phyloP scores from a whole-genome alignment of 2,888 invertebrate species.

The Quadriops clusia region DNA sequence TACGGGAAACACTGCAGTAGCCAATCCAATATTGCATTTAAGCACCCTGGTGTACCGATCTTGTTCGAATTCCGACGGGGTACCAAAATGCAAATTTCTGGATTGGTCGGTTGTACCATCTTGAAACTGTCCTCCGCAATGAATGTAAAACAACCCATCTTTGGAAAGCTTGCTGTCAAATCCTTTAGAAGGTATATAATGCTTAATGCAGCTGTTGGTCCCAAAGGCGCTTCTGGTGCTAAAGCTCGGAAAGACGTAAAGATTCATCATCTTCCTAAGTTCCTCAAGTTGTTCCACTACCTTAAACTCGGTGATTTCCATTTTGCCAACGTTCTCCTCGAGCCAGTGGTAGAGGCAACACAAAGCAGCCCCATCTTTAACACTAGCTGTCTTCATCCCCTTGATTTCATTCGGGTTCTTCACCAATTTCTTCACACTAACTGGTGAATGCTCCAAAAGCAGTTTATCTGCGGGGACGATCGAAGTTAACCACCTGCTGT shows the following conservation, averaged over 20 bases:
- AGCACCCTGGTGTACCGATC: conserved; percentile 79
- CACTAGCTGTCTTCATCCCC: conserved; percentile 75
- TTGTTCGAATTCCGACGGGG: conserved; percentile 57
- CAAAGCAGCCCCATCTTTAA: conserved; percentile 81
- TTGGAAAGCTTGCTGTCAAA: no score
- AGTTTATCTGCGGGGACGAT: conserved; percentile 46
- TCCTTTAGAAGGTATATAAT: no score
- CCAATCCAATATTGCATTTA: conserved; percentile 60
- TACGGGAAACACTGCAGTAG: conserved; percentile 57
- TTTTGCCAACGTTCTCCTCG: no score
- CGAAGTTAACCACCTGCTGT: no score
- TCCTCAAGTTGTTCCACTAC: no score
- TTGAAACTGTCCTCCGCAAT: no score
- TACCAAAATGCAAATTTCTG: conserved; percentile 78
- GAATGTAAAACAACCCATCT: no score
- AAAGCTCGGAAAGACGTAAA: no score
- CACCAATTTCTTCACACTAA: conserved; percentile 73
- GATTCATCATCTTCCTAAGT: no score
- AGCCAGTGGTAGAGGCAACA: conserved; percentile 73
- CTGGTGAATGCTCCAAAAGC: conserved; percentile 60
- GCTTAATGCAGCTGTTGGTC: no score
- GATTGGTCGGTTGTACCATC: conserved; percentile 91
- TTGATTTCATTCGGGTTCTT: conserved; percentile 71
- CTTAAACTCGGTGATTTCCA: no score
- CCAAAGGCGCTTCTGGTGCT: no score